Base-by-base conservation (phyloP, 2,113 vertebrate species). In the Gopherus flavomarginatus region DNA sequence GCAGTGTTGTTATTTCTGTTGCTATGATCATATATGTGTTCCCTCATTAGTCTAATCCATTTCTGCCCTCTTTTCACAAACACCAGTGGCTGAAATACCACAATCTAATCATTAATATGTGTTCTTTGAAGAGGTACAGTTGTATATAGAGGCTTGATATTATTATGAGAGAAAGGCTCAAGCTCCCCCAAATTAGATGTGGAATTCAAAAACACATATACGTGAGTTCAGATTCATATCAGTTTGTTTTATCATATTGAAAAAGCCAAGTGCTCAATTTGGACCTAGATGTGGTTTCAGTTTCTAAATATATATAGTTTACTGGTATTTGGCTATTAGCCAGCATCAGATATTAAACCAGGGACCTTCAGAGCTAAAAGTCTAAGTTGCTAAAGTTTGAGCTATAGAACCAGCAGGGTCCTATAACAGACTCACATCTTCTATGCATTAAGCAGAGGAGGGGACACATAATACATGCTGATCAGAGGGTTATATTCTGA, bases 31-130 rank as follows among this genome's bases (percentile, higher is more conserved):
- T 16, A 31, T 38, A n/a, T 21, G 17, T 72, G 65, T 21, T 21
- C 5, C 12, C 44, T 52, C 5, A 50, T 7, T 8, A 22, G 2
- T 81, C 35, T 24, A 10, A 2, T 77, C 11, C 47, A 81, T 56
- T 85, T 16, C 5, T 42, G 75, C 12, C 5, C 9, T 22, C n/a
- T 87, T 65, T 52, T 0, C 0, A 56, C 83, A 3, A 50, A 12
- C 5, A 49, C 1, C 17, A 59, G 49, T 54, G 57, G 14, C 5
- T 87, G 27, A 92, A 83, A 59, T 69, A 26, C 52, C 42, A 85
- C 44, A 72, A n/a, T 54, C 29, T 72, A 49, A 22, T 4, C 49
- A 83, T 80, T 79, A n/a, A 3, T 82, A 3, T 87, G n/a, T 85
- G 24, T 50, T 38, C 21, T 75, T 75, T 38, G 72, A 75, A 42